phyloP scores from a whole-genome alignment of 2,113 vertebrate species.

The Manacus vitellinus region DNA sequence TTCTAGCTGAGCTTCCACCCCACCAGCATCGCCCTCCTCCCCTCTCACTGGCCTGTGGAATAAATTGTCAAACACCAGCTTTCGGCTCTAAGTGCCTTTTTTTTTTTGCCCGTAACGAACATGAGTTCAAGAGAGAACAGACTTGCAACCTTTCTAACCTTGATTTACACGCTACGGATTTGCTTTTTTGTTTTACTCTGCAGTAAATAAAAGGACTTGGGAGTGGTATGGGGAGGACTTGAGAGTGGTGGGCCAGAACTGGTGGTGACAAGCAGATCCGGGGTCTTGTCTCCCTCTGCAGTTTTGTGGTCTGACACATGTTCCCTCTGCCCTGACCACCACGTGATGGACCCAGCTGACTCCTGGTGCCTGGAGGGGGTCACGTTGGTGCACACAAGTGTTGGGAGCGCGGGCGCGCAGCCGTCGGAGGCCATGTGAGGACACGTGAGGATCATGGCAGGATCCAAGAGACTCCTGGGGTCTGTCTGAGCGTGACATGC shows the following conservation, averaged over 20 bases:
- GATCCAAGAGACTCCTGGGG: rapidly evolving
- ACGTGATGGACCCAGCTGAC: neutral
- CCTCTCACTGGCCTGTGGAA: constrained; percentile 55
- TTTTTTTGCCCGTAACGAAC: neutral
- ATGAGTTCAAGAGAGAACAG: neutral
- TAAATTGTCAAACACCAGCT: constrained; percentile 68
- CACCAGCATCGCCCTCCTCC: neutral
- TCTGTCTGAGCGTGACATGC: neutral
- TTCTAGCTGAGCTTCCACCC: constrained; percentile 72
- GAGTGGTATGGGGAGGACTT: no score
- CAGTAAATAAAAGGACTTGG: neutral
- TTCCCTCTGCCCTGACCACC: neutral
- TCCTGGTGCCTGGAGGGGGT: neutral
- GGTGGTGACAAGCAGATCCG: neutral
- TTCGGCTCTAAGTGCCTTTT: neutral
- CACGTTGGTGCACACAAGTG: neutral
- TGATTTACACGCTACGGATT: neutral
- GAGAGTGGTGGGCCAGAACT: neutral
- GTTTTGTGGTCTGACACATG: neutral
- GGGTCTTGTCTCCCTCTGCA: rapidly evolving
- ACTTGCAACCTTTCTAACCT: neutral
- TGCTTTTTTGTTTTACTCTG: neutral
- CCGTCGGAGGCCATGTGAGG: rapidly evolving
- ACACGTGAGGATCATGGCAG: neutral
- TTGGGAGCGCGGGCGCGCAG: rapidly evolving